phyloP scores from a whole-genome alignment of 2,888 invertebrate genomes.

The Stenchaetothrips biformis region DNA sequence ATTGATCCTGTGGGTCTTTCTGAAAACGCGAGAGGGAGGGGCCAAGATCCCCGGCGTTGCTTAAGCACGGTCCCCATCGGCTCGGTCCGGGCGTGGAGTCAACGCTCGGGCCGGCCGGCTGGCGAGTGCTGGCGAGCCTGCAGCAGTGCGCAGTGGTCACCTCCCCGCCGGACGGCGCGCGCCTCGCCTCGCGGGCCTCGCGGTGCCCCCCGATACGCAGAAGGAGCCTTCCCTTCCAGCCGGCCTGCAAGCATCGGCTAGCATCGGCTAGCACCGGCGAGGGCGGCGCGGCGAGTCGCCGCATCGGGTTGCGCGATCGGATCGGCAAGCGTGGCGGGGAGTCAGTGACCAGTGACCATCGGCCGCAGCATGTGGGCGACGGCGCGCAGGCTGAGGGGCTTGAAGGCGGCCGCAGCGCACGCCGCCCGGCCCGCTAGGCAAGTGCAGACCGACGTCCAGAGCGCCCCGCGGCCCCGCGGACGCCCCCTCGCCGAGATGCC shows the following conservation, averaged over 20 bases:
- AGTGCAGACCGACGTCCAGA: not conserved
- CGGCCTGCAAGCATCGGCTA: no score
- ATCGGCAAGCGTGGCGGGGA: not conserved
- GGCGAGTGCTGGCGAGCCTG: no score
- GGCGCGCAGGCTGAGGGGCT: not conserved
- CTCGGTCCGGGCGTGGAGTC: no score
- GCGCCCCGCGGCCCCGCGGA: not conserved
- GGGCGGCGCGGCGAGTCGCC: not conserved
- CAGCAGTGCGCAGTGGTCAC: no score
- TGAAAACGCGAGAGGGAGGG: no score
- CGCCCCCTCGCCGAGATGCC: slow-evolving; percentile 32
- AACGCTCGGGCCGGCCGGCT: no score
- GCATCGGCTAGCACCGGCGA: not conserved
- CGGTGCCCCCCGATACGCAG: not conserved
- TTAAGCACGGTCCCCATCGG: no score
- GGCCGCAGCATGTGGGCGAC: not conserved
- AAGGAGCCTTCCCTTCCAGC: not conserved
- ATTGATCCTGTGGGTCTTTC: no score
- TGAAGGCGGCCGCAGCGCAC: not conserved
- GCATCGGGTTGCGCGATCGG: not conserved
- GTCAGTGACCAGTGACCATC: not conserved
- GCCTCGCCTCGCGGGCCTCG: no score
- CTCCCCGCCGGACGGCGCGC: no score
- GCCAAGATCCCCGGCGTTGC: no score
- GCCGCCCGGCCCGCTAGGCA: no score